Base-by-base conservation (phyloP, 2,113 vertebrate species). In the Vulpes lagopus region DNA sequence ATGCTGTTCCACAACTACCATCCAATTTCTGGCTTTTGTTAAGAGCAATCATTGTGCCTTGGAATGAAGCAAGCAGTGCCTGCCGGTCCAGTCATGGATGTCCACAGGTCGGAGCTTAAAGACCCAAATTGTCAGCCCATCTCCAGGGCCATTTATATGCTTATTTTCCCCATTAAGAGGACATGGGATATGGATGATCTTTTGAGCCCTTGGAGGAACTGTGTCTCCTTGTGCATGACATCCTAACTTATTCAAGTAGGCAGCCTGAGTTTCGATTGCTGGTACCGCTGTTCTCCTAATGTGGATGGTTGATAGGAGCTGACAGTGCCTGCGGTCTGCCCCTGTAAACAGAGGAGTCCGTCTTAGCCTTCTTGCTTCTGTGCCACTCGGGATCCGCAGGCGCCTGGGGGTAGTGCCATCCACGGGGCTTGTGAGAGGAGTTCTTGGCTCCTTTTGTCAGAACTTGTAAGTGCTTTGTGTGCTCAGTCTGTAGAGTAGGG, bases 51-150 rank as follows among this genome's bases (percentile, higher is more conserved):
- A 3, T 3, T 69, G 15, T 79, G 80, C 65, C 59, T 91, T 62
- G 38, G 25, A 55, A 57, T 22, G 55, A 59, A 57, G 59, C 32
- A 84, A 20, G 22, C 22, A 27, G 11, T 30, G 19, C 57, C 25
- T 19, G n/a, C 65, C 25, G 0, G 59, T 32, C 49, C 2, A 0
- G 65, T n/a, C 23, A 0, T 57, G n/a, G 49, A 8, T 51, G 14
- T 69, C 84, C 62, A 10, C 2, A 19, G 53, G 15, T 51, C 35
- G 0, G 14, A 80, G 17, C 65, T 35, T 43, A n/a, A 57, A 43
- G 53, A 38, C 49, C 62, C 74, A 10, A 5, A 38, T 12, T 5
- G 3, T 19, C 38, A 16, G 3, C 67, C 83, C 19, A 5, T 62
- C 9, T 79, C 65, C 11, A 35, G 38, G 3, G 12, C 71, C 59